phyloP scores from a whole-genome alignment of 1,140 invertebrate species.

The Bombus sibiricus region DNA sequence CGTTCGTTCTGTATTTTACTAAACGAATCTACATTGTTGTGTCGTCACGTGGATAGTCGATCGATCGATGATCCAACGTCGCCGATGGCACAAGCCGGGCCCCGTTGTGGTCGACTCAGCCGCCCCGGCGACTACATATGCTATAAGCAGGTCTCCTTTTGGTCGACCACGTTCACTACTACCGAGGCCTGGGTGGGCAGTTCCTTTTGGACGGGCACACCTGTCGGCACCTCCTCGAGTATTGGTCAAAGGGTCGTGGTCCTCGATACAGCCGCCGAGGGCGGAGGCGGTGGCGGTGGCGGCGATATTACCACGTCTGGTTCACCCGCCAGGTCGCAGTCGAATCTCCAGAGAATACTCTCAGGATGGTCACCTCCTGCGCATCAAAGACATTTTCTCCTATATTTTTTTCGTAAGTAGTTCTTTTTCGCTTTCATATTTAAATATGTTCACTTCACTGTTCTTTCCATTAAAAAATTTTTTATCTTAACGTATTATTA shows the following conservation, averaged over 20 bases:
- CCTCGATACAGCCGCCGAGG: conserved; percentile 75
- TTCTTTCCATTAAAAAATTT: too few species aligned
- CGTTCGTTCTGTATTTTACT: background rate
- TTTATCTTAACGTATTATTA: too few species aligned
- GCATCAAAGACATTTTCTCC: conserved; percentile 9
- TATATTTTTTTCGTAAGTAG: background rate
- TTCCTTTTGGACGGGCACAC: conserved; percentile 76
- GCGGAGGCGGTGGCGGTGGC: conserved; percentile 77
- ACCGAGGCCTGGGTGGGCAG: conserved; percentile 73
- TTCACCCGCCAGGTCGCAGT: conserved; percentile 80
- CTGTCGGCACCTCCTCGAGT: conserved; percentile 80
- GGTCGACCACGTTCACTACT: conserved; percentile 76
- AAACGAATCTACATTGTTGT: background rate
- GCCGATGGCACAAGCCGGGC: conserved; percentile 53
- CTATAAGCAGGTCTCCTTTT: conserved; percentile 81
- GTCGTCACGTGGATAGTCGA: conserved; percentile 35
- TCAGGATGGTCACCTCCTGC: conserved; percentile 81
- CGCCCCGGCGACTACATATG: conserved; percentile 71
- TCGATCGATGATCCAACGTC: conserved; percentile 55
- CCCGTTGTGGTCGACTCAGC: conserved; percentile 48
- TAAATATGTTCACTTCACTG: background rate
- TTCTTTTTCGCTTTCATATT: background rate
- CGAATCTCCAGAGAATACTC: conserved; percentile 81
- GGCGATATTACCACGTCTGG: conserved; percentile 80
- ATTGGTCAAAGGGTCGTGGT: conserved; percentile 81